Evolutionary conservation across 1,140 invertebrate species (phyloP).

Genomic region (Rhopalosiphum padi): DNA sequence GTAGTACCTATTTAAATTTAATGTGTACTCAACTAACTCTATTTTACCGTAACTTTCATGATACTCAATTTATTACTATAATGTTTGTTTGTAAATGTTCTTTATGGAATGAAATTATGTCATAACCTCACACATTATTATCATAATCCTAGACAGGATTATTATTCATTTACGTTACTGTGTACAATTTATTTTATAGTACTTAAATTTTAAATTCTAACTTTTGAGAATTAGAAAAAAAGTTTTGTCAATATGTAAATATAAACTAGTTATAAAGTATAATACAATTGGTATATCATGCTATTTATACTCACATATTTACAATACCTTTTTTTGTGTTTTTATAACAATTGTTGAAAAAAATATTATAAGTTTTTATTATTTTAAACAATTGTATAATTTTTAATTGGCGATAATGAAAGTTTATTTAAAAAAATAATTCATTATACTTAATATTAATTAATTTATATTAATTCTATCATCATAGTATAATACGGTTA

Average conservation of each 20-base stretch:
- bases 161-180: neutral
- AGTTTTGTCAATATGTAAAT: too few species aligned
- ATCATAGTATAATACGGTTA: neutral
- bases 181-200: neutral
- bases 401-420: neutral
- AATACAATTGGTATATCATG: neutral
- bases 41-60: neutral
- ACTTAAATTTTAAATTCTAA: neutral
- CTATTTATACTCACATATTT: neutral
- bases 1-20: conserved; percentile 17
- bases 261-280: neutral
- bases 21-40: neutral
- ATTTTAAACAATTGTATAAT: neutral
- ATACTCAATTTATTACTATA: neutral
- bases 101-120: neutral
- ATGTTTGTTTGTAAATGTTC: neutral
- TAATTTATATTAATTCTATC: neutral
- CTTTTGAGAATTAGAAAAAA: neutral
- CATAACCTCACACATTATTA: neutral
- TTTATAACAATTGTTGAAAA: neutral
- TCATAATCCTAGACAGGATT: neutral
- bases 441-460: too few species aligned
- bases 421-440: neutral
- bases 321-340: neutral
- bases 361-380: neutral